Evolutionary conservation across 92 coral and sea anemone genomes (phyloP).

Genomic region (Epizoanthus ramosus): DNA sequence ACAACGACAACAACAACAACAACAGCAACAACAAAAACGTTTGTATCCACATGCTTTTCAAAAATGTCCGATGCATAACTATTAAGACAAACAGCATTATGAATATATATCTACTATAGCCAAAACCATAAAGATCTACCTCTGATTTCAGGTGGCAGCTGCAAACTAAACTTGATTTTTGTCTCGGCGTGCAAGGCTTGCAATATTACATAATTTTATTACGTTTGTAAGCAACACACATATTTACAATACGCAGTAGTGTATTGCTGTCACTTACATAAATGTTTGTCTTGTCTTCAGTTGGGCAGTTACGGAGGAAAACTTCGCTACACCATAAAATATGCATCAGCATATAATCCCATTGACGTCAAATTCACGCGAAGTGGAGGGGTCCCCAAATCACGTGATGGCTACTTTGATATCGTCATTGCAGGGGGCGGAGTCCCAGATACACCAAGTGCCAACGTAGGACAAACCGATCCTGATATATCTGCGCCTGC

Average conservation of each 20-base stretch:
- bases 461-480: conserved; percentile 16
- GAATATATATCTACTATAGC: too few species aligned
- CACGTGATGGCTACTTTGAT: conserved; percentile 29
- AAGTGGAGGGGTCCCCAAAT: conserved; percentile 21
- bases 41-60: too few species aligned
- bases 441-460: conserved; percentile 17
- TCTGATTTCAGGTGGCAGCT: too few species aligned
- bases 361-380: conserved; percentile 25
- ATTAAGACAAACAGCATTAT: too few species aligned
- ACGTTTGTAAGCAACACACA: not conserved
- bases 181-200: too few species aligned
- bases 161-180: too few species aligned
- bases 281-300: not conserved
- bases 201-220: too few species aligned
- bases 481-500: conserved; percentile 18
- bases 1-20: too few species aligned
- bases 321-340: conserved; percentile 38
- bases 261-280: too few species aligned
- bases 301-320: conserved; percentile 34
- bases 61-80: too few species aligned
- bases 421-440: conserved; percentile 27
- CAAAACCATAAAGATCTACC: too few species aligned
- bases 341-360: not conserved
- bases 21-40: too few species aligned
- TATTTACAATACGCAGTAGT: not conserved